These are phyloP conservation scores for Macheiramphus alcinus DNA, from an alignment of 2,113 vertebrate genomes.

Conservation along the genomic window DNA sequence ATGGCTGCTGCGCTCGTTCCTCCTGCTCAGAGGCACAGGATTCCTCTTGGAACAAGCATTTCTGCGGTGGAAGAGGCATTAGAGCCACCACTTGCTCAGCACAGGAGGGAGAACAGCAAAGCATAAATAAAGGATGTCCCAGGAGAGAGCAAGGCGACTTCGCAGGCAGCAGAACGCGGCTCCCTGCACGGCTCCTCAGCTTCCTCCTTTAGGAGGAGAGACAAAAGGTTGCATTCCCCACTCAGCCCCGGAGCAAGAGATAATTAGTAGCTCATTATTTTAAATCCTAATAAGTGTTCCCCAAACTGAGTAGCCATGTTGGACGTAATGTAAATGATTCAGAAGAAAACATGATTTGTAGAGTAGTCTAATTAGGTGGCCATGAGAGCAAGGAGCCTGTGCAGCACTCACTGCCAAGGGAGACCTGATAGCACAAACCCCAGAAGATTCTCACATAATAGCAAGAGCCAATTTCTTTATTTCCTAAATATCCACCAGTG, in stretches of 20 bases:
- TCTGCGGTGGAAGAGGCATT: background rate
- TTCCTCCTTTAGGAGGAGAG: background rate
- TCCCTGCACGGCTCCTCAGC: background rate
- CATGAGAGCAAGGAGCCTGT: background rate
- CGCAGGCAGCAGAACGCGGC: background rate
- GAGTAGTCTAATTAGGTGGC: background rate
- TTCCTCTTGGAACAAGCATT: background rate
- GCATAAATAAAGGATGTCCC: background rate
- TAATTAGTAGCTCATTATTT: background rate
- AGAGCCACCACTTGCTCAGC: background rate
- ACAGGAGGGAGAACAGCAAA: background rate
- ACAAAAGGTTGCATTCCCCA: background rate
- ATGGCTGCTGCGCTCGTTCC: fast-evolving
- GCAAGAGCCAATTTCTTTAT: background rate
- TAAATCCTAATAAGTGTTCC: background rate
- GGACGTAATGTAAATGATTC: background rate
- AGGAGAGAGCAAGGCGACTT: background rate
- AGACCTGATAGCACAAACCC: background rate
- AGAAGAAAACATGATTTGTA: background rate
- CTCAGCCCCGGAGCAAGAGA: background rate
- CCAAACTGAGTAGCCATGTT: background rate
- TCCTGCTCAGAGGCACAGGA: background rate
- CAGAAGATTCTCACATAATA: background rate
- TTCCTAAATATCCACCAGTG: background rate
- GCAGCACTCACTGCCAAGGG: background rate